phyloP scores from a whole-genome alignment of 2,113 vertebrate species.

The Alectura lathami region DNA sequence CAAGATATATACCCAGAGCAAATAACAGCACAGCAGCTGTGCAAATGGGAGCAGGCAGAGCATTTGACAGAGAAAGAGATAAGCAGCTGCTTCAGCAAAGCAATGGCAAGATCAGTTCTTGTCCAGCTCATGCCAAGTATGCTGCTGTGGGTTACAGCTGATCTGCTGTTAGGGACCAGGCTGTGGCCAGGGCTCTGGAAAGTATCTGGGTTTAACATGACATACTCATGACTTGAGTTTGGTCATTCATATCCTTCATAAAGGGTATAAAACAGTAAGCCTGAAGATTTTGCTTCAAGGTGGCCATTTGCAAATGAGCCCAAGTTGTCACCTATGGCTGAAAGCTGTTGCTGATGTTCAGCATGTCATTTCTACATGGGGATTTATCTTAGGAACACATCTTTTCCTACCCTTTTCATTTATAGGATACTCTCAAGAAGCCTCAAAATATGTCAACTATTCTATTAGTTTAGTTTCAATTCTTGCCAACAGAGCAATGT shows the following conservation, averaged over 20 bases:
- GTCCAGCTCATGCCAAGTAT: neutral
- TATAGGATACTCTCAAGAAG: neutral
- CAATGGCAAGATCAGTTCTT: neutral
- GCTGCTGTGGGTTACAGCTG: neutral
- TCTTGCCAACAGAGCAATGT: neutral
- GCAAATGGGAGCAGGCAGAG: neutral
- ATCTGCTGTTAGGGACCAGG: rapidly evolving
- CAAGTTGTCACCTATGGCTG: neutral
- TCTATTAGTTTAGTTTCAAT: neutral
- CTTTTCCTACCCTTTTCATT: neutral
- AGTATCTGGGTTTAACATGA: rapidly evolving
- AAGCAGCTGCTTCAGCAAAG: neutral
- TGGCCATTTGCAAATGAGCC: neutral
- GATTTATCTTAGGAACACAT: neutral
- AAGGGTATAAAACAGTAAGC: neutral
- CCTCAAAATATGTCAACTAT: neutral
- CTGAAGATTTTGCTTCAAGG: neutral
- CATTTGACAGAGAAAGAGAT: neutral
- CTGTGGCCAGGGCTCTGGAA: neutral
- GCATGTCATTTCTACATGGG: neutral
- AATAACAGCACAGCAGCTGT: rapidly evolving
- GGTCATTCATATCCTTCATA: neutral
- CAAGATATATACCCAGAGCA: neutral
- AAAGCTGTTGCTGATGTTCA: neutral
- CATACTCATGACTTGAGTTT: rapidly evolving